Evolutionary conservation across 2,113 vertebrate species (phyloP), one percentile per base, ranked within the genome.

Genomic region (Dasyprocta punctata): DNA sequence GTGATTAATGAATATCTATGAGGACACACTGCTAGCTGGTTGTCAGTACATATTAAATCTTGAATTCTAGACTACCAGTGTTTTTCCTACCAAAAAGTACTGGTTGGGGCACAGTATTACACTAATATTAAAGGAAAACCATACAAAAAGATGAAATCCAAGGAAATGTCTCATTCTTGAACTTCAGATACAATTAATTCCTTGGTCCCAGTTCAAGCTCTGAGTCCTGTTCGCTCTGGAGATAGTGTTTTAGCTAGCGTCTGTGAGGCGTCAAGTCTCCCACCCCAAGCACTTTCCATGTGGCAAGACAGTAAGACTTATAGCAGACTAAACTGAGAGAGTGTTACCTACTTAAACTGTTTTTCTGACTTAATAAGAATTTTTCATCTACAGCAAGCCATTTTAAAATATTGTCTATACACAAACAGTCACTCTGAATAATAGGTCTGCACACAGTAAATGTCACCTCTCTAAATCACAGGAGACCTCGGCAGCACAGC

Each of bases 341-440:
- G 98, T 98, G 98, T 98, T 98, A 99, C 98, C 98, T 98, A 98
- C 98, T 99, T 98, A 99, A 98, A 98, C 98, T 98, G 98, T 98
- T 98, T 98, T 98, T 98, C 98, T 99, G 98, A 98, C 98, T 99
- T 99, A 99, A 99, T 99, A 99, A 99, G 98, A 99, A 98, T 99
- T 99, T 99, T 99, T 99, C 99, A 99, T 99, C 99, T 98, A 97
- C 96, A 98, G 98, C 98, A 98, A 99, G 99, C 99, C 98, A 98
- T 99, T 99, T 99, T 99, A 99, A 99, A 99, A 99, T 99, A 99
- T 98, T 99, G 99, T 99, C 99, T 99, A 99, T 99, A 99, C 99
- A 99, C 99, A 99, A 99, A 99, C 99, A 99, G 99, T 99, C 99
- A 99, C 98, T 99, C 99, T 99, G 99, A 99, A 99, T 99, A 99